Evolutionary conservation across 1,140 invertebrate genomes (phyloP).

Genomic region (Reticulitermes speratus): DNA sequence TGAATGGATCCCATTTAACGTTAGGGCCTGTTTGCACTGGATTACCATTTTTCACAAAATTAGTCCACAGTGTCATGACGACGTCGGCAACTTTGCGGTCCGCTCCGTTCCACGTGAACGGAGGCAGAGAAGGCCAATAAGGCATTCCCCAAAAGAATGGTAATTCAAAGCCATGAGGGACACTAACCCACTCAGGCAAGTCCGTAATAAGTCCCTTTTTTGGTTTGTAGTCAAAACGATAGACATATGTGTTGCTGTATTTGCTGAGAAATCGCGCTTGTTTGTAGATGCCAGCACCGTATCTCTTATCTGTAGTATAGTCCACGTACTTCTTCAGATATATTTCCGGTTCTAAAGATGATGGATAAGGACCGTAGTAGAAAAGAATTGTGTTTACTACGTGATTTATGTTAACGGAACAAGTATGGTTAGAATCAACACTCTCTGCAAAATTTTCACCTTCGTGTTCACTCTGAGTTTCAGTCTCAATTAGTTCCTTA

Average conservation of each 20-base stretch:
- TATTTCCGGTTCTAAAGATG: constrained; percentile 56
- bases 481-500: constrained; percentile 56
- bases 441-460: constrained; percentile 41
- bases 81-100: constrained; percentile 75
- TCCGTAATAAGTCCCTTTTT: constrained; percentile 48
- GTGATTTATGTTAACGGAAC: constrained; percentile 64
- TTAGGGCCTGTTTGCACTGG: constrained; percentile 60
- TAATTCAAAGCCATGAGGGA: constrained; percentile 75
- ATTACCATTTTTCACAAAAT: constrained; percentile 69
- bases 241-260: constrained; percentile 58
- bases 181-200: constrained; percentile 61
- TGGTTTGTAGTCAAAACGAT: constrained; percentile 73
- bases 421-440: constrained; percentile 57
- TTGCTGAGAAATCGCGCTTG: constrained; percentile 63
- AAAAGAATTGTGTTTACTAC: constrained; percentile 71
- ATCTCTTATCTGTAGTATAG: constrained; percentile 71
- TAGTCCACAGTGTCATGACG: constrained; percentile 73
- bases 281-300: constrained; percentile 64
- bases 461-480: neutral
- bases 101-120: constrained; percentile 62
- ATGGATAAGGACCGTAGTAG: constrained; percentile 61
- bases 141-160: constrained; percentile 77
- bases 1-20: constrained; percentile 70
- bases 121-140: constrained; percentile 56
- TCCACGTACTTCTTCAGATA: constrained; percentile 61